Evolutionary conservation across 2,113 vertebrate genomes (phyloP).

Genomic region (Aptenodytes patagonicus): DNA sequence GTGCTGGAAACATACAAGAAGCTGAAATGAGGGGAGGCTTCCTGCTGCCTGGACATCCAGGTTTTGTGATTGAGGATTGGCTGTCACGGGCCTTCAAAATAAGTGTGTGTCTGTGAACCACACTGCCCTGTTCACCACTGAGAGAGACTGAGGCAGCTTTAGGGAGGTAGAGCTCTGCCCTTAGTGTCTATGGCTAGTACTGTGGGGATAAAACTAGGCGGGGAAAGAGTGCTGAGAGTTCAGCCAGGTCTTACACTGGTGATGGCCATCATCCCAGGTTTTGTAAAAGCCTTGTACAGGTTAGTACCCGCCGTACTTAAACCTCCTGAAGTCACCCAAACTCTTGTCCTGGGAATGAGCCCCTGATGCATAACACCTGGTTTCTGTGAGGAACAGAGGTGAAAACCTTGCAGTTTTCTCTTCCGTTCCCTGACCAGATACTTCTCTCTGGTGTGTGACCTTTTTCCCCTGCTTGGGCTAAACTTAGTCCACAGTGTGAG

Average conservation of each 20-base stretch:
- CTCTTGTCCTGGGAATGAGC: not conserved
- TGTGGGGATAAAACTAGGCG: not conserved
- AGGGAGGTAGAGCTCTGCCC: not conserved
- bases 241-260: not conserved
- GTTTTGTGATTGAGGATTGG: not conserved
- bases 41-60: not conserved
- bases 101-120: not conserved
- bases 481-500: not conserved
- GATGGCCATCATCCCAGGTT: not conserved
- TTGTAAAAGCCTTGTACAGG: not conserved
- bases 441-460: not conserved
- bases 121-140: not conserved
- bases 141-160: not conserved
- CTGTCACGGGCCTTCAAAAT: not conserved
- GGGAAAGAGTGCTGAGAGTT: not conserved
- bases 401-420: not conserved
- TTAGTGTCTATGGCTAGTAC: not conserved
- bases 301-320: accelerated
- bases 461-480: not conserved
- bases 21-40: not conserved
- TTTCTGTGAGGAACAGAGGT: not conserved
- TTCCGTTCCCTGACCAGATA: not conserved
- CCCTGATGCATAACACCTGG: not conserved
- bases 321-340: not conserved
- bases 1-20: not conserved